phyloP scores from a whole-genome alignment of 2,797 vertebrate genomes.

The Tangara arthus region DNA sequence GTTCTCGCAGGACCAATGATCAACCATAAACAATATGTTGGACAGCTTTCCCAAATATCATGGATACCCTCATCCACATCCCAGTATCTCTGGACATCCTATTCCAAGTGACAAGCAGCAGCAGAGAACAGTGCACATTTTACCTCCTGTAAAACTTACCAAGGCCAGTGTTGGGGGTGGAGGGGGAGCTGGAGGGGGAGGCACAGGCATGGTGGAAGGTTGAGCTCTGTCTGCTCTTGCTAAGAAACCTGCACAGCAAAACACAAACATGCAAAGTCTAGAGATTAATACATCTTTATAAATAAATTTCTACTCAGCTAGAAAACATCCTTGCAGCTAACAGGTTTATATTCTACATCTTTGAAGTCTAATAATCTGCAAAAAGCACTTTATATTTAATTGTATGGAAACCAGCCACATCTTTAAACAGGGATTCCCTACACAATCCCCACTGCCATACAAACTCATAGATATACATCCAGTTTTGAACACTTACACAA shows the following conservation, averaged over 20 bases:
- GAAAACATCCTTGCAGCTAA: neutral
- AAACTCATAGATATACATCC: neutral
- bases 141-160: slow-evolving; percentile 75
- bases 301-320: neutral
- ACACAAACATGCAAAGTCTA: neutral
- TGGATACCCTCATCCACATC: neutral
- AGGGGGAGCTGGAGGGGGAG: slow-evolving; percentile 86
- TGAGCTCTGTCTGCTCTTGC: slow-evolving; percentile 29
- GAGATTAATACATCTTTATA: neutral
- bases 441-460: neutral
- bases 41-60: neutral
- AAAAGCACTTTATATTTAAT: neutral
- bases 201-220: slow-evolving; percentile 86
- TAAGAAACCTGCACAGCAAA: slow-evolving; percentile 67
- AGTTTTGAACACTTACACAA: neutral
- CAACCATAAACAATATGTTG: neutral
- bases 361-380: neutral
- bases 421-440: neutral
- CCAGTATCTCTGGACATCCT: neutral
- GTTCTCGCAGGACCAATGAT: neutral
- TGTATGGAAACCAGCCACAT: neutral
- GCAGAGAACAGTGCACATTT: neutral
- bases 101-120: neutral
- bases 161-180: slow-evolving; percentile 85
- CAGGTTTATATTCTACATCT: neutral